Conservation (phyloP, 2,888 invertebrate genomes). For the Mesorhabditis spiculigera region DNA sequence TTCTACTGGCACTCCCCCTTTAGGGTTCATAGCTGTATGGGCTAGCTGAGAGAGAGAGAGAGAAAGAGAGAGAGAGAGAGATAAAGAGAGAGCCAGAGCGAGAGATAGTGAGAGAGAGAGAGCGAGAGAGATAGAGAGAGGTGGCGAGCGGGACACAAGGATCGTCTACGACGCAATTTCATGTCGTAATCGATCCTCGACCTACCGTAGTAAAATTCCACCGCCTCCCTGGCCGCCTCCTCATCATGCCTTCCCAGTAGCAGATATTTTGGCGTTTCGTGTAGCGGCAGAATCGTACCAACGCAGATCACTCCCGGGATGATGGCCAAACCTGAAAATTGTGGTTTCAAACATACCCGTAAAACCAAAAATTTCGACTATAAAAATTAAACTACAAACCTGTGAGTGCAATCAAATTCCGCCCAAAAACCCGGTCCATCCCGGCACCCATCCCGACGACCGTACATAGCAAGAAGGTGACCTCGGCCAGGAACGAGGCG, state of each 20-base stretch:
- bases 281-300: neutral
- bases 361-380: too few relatives aligned
- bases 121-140: too few relatives aligned
- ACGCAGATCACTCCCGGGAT: neutral
- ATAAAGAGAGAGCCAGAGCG: too few relatives aligned
- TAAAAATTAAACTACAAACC: neutral
- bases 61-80: too few relatives aligned
- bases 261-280: conserved; percentile 2
- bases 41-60: too few relatives aligned
- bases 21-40: too few relatives aligned
- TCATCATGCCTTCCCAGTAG: neutral
- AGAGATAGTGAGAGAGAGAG: too few relatives aligned
- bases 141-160: too few relatives aligned
- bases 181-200: too few relatives aligned
- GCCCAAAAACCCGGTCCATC: neutral
- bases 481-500: neutral
- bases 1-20: too few relatives aligned
- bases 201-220: conserved; percentile 2
- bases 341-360: too few relatives aligned
- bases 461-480: neutral
- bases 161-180: too few relatives aligned
- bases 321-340: neutral
- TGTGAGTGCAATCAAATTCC: neutral
- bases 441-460: neutral
- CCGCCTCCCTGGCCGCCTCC: neutral